Percentiles rank a stretch among this genome's conserved stretches.
Evolutionary conservation across 2,113 vertebrate genomes (phyloP).

Genomic region (Epinephelus cyanopodus): DNA sequence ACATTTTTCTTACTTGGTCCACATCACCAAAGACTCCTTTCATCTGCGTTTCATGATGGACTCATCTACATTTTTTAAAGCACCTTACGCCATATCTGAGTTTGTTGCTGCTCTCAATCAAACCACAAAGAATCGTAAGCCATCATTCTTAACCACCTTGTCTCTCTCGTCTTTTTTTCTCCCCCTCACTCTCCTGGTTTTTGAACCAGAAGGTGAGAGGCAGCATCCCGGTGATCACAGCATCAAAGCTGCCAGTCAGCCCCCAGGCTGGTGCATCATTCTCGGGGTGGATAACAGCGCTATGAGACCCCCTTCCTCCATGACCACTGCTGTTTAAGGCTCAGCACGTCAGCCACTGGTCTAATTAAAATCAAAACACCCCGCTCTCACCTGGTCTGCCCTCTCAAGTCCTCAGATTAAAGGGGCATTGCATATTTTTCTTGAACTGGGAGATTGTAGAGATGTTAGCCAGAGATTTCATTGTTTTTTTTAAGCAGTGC

Average conservation of each 20-base stretch:
- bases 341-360: not conserved
- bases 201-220: constrained; percentile 70
- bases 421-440: not conserved
- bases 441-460: not conserved
- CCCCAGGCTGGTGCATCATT: constrained; percentile 77
- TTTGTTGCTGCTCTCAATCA: constrained; percentile 78
- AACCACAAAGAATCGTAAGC: constrained; percentile 68
- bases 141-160: constrained; percentile 65
- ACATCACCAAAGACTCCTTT: constrained; percentile 75
- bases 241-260: constrained; percentile 79
- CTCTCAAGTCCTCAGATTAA: not conserved
- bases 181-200: constrained; percentile 27
- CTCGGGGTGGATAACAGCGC: constrained; percentile 39
- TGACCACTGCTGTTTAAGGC: constrained; percentile 54
- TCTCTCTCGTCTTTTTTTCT: constrained; percentile 35
- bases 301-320: constrained; percentile 32
- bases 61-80: constrained; percentile 77
- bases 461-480: not conserved
- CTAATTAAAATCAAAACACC: constrained; percentile 46
- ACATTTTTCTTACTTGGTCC: constrained; percentile 81
- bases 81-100: constrained; percentile 63
- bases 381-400: constrained; percentile 13
- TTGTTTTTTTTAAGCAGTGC: not conserved
- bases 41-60: constrained; percentile 79
- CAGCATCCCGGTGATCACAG: constrained; percentile 71